A percentile compares a stretch with the other conserved stretches of the same genome.
phyloP scores from a whole-genome alignment of 1,140 invertebrate genomes.

The Fopius arisanus region DNA sequence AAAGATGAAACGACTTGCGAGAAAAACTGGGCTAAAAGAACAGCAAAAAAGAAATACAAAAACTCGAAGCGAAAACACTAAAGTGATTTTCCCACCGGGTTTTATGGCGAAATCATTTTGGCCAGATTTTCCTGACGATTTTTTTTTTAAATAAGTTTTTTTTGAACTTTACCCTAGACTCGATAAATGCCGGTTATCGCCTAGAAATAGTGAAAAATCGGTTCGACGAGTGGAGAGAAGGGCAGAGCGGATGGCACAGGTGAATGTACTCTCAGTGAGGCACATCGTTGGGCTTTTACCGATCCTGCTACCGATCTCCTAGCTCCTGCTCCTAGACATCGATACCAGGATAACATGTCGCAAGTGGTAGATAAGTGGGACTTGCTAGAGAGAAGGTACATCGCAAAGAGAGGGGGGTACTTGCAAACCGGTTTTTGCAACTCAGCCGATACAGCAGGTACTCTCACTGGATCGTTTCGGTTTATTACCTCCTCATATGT shows the following conservation, averaged over 20 bases:
- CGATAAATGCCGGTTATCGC: neutral
- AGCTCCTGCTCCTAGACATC: slow-evolving; percentile 43
- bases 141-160: no score
- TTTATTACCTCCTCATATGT: neutral
- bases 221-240: neutral
- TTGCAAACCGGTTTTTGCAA: slow-evolving; percentile 13
- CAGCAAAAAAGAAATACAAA: no score
- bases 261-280: neutral
- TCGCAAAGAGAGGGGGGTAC: neutral
- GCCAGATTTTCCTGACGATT: no score
- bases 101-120: no score
- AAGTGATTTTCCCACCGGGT: no score
- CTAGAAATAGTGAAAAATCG: neutral
- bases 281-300: neutral
- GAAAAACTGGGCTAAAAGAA: no score
- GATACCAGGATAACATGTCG: slow-evolving; percentile 39
- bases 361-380: slow-evolving; percentile 30
- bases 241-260: neutral
- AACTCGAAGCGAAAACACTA: no score
- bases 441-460: slow-evolving; percentile 1
- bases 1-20: no score
- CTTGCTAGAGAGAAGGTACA: slow-evolving; percentile 24
- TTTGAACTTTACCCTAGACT: neutral
- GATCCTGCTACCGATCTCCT: slow-evolving; percentile 43
- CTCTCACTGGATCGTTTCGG: neutral